These are phyloP conservation scores for Scaptomyza cyrtandrae DNA, from an alignment of 2,888 invertebrate genomes.

Conservation along the genomic window DNA sequence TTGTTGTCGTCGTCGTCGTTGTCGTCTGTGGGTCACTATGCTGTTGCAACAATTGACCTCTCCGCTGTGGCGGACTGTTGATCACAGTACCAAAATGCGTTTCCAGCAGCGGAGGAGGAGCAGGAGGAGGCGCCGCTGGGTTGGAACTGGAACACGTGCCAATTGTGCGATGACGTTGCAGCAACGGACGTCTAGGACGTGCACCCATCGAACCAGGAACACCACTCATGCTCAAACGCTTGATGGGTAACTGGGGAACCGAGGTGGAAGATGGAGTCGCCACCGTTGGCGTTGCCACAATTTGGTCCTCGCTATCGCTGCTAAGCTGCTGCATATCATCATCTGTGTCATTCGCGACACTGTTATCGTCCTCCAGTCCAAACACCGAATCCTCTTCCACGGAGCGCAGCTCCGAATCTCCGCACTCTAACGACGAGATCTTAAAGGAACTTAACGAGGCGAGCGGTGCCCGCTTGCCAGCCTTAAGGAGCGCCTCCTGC, in stretches of 20 bases:
- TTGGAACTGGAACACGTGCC: slow-evolving; percentile 77
- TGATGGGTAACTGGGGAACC: slow-evolving; percentile 44
- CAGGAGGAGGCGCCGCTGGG: slow-evolving; percentile 62
- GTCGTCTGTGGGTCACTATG: slow-evolving; percentile 83
- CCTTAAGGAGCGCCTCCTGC: slow-evolving; percentile 76
- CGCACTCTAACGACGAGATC: slow-evolving; percentile 88
- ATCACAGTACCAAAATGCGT: slow-evolving; percentile 82
- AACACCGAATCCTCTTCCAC: slow-evolving; percentile 94
- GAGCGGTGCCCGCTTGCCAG: slow-evolving; percentile 87
- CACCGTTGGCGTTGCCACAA: slow-evolving; percentile 27
- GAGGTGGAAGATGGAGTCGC: slow-evolving; percentile 17
- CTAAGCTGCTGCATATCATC: slow-evolving; percentile 94
- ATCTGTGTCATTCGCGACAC: slow-evolving; percentile 89
- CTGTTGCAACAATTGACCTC: slow-evolving; percentile 82
- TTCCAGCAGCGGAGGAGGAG: slow-evolving; percentile 74
- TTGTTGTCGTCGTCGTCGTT: slow-evolving; percentile 69
- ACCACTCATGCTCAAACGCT: slow-evolving; percentile 70
- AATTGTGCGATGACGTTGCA: slow-evolving; percentile 83
- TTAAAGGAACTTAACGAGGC: slow-evolving; percentile 93
- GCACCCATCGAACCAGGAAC: slow-evolving; percentile 41
- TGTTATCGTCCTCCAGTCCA: slow-evolving; percentile 87
- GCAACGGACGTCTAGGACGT: slow-evolving; percentile 72
- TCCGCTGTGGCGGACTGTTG: slow-evolving; percentile 75
- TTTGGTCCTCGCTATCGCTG: slow-evolving; percentile 90
- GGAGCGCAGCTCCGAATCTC: slow-evolving; percentile 90